Base-by-base conservation (phyloP, 2,888 invertebrate genomes). In the Yponomeuta evonymella region DNA sequence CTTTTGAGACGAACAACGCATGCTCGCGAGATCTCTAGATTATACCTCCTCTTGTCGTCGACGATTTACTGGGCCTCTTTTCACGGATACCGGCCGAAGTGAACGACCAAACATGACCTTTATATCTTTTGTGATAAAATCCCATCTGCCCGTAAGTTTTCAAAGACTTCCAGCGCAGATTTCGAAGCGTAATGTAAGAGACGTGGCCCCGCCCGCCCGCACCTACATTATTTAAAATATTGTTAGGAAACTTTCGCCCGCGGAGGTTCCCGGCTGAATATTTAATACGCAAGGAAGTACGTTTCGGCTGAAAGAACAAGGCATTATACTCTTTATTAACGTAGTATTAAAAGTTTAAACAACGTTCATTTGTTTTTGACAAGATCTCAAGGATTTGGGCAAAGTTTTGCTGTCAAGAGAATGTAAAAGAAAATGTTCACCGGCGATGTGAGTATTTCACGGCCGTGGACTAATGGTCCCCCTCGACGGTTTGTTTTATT, bases 151-250 rank as follows among this genome's bases (percentile, higher is more conserved):
- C 8, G 43, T 43, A 43, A 43, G 8, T 43, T 43, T 8, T 43
- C 43, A 43, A 43, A 43, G 43, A 43, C 8, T 43, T 43, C 43
- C 6, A 43, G 43, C 43, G 43, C 43, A 43, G 43, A 29, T 30
- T 65, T 65, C 30, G 65, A 65, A 11, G 11, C 33, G 65, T 65
- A 65, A 30, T 29, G 29, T 65, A 29, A 33, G 65, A 65, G 23
- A 30, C 30, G 65, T 23, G 65, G 65, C 65, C 10, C 65, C 51
- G 51, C 51, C 65, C 33, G n/a, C 67, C n/a, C 36, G 48, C 33
- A 67, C 67, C 23, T 67, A 67, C 67, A 67, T 67, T 67, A 67
- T 67, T 67, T 67, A 67, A 67, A 67, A 67, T 67, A 43, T 67
- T 67, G 67, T 67, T 67, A 67, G 43, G 48, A 67, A 67, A 67